Evolutionary conservation across 2,113 vertebrate genomes (phyloP).

Genomic region (Boulengeromyrus knoepffleri): DNA sequence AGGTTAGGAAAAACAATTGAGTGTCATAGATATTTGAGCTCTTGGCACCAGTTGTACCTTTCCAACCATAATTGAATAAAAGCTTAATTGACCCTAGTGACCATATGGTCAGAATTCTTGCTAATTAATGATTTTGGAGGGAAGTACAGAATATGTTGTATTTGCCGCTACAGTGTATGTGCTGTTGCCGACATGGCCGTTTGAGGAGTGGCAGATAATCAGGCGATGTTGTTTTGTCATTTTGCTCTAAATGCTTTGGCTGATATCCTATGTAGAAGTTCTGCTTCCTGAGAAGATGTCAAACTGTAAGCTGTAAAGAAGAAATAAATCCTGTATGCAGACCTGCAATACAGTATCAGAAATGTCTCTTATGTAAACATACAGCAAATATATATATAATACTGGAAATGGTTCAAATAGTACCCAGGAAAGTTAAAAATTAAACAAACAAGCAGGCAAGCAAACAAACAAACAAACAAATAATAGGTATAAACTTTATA

Average conservation of each 20-base stretch:
- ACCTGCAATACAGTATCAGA: neutral
- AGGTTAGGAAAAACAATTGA: neutral
- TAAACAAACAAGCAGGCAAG: neutral
- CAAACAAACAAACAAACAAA: neutral
- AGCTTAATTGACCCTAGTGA: conserved; percentile 11
- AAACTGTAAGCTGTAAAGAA: neutral
- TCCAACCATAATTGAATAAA: conserved; percentile 6
- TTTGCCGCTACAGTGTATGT: neutral
- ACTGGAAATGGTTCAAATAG: neutral
- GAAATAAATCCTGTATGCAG: neutral
- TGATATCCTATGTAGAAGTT: neutral
- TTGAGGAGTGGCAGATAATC: neutral
- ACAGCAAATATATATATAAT: neutral
- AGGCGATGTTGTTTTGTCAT: neutral
- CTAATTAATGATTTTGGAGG: conserved; percentile 6
- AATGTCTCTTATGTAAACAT: neutral
- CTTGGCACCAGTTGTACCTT: neutral
- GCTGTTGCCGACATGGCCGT: neutral
- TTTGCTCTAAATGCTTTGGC: neutral
- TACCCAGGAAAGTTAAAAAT: neutral
- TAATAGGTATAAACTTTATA: neutral
- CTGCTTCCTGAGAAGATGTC: neutral
- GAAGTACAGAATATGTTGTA: neutral
- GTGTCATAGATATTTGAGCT: neutral
- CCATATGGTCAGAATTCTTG: conserved; percentile 8